Evolutionary conservation across 1,140 invertebrate genomes (phyloP).

Genomic region (Lamellibrachia luymesi): DNA sequence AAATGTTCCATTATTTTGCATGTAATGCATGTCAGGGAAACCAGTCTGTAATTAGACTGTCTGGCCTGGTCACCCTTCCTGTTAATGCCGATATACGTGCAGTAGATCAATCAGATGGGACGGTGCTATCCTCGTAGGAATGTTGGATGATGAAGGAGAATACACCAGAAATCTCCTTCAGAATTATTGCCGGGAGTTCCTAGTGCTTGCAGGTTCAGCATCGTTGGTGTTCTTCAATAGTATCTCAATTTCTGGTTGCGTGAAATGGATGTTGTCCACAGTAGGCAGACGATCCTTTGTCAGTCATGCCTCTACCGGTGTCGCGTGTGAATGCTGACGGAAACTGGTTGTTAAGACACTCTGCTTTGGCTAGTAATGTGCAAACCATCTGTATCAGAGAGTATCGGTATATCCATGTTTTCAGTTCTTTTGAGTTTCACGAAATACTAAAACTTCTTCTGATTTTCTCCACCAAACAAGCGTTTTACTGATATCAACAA

Average conservation of each 20-base stretch:
- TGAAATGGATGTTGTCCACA: neutral
- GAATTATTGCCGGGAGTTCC: neutral
- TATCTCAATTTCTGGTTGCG: constrained; percentile 1
- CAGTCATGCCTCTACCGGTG: too few species aligned
- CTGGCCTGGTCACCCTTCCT: constrained; percentile 34
- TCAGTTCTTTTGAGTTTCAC: too few species aligned
- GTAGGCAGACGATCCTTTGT: too few species aligned
- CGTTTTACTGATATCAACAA: too few species aligned
- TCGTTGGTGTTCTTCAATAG: neutral
- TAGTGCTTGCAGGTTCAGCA: neutral
- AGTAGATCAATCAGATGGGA: neutral
- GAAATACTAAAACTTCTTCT: too few species aligned
- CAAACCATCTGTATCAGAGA: too few species aligned
- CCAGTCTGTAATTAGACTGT: constrained; percentile 31
- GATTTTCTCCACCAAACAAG: too few species aligned
- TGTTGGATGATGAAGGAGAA: constrained; percentile 1
- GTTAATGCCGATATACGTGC: constrained; percentile 16
- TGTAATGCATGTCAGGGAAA: constrained; percentile 32
- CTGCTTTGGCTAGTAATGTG: too few species aligned
- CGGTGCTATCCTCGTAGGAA: neutral
- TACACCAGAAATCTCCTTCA: constrained; percentile 7
- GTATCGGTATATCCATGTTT: too few species aligned
- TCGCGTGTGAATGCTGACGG: too few species aligned
- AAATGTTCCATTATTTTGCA: constrained; percentile 36
- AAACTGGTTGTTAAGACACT: too few species aligned